These are phyloP conservation scores for Nomia melanderi DNA, from an alignment of 1,140 invertebrate genomes.

Conservation along the genomic window DNA sequence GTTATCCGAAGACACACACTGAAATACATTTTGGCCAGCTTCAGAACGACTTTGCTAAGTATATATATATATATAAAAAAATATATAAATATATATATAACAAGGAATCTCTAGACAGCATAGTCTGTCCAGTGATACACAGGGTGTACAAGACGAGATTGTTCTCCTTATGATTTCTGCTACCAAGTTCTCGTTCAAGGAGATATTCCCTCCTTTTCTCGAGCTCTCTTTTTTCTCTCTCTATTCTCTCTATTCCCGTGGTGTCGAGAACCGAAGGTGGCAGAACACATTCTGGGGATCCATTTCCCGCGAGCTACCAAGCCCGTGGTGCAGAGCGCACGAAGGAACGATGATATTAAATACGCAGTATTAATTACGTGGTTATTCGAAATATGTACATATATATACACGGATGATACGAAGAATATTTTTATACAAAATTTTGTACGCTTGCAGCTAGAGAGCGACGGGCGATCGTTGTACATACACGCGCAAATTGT, in stretches of 20 bases:
- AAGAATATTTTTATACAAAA: conserved; percentile 80
- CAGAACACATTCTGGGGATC: conserved; percentile 38
- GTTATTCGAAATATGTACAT: conserved; percentile 76
- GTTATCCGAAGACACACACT: conserved; percentile 77
- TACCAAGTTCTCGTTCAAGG: conserved; percentile 34
- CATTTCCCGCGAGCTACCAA: conserved; percentile 56
- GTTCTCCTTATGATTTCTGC: conserved; percentile 34
- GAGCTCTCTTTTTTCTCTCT: conserved; percentile 35
- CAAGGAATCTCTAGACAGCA: conserved; percentile 56
- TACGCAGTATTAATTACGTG: conserved; percentile 77
- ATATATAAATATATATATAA: conserved; percentile 20
- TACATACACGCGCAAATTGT: conserved; percentile 63
- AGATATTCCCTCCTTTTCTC: conserved; percentile 6
- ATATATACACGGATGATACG: conserved; percentile 57
- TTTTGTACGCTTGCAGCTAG: conserved; percentile 73
- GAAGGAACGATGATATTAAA: conserved; percentile 73
- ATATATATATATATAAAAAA: conserved; percentile 35
- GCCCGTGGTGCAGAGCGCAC: conserved; percentile 68
- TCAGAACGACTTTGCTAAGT: conserved; percentile 47
- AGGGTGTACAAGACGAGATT: conserved; percentile 45
- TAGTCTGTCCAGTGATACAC: conserved; percentile 54
- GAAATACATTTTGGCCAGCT: conserved; percentile 49
- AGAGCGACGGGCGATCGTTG: conserved; percentile 57
- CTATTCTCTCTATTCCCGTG: conserved; percentile 9
- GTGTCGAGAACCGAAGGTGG: conserved; percentile 46